Evolutionary conservation across 2,888 invertebrate species (phyloP).

Genomic region (Penaeus monodon): DNA sequence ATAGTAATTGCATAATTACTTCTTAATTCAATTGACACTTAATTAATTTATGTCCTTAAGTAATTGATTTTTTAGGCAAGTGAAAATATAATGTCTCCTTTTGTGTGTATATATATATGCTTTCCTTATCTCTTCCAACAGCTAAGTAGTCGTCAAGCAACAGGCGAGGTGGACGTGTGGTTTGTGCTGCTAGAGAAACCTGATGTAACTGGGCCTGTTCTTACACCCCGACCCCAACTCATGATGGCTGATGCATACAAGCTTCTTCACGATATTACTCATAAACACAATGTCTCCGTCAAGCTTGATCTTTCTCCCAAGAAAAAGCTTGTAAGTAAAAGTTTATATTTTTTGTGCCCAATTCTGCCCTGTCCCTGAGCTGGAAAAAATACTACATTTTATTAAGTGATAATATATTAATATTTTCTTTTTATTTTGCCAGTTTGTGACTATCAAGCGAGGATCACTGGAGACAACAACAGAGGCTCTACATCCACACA

Average conservation of each 20-base stretch:
- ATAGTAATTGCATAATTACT: too few relatives aligned
- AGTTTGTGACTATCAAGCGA: conserved; percentile 68
- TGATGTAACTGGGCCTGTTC: conserved; percentile 63
- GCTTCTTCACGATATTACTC: conserved; percentile 68
- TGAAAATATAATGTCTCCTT: too few relatives aligned
- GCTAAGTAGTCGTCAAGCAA: conserved; percentile 67
- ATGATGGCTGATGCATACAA: conserved; percentile 68
- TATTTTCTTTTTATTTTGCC: neutral
- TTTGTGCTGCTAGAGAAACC: conserved; percentile 69
- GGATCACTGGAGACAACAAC: conserved; percentile 68
- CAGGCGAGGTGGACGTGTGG: conserved; percentile 67
- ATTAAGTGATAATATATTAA: neutral
- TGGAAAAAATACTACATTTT: neutral
- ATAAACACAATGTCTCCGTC: conserved; percentile 68
- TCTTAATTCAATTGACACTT: too few relatives aligned
- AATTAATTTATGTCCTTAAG: too few relatives aligned
- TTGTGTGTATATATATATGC: neutral
- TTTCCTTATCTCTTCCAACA: conserved; percentile 36
- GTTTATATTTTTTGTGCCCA: neutral
- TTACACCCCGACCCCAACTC: conserved; percentile 61
- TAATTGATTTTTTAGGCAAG: too few relatives aligned
- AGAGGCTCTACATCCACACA: conserved; percentile 67
- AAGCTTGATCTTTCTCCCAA: conserved; percentile 66
- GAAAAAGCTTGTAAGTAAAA: conserved; percentile 67
- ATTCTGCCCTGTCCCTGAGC: neutral